Evolutionary conservation across 2,113 vertebrate species (phyloP).

Genomic region (Actenoides lindsayi): DNA sequence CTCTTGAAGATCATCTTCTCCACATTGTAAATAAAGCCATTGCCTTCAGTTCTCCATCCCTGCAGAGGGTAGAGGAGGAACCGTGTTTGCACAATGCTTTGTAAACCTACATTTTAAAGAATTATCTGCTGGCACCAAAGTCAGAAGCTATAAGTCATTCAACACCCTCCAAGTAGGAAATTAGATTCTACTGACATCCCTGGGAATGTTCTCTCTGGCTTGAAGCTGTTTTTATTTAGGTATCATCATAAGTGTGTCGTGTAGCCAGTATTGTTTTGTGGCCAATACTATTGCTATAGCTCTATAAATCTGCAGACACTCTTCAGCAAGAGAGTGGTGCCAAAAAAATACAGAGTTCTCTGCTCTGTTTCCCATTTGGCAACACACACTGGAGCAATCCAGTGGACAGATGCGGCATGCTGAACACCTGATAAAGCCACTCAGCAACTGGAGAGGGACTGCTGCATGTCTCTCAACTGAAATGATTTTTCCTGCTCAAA

Average conservation of each 20-base stretch:
- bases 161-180: conserved; percentile 16
- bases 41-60: not conserved
- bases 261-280: conserved; percentile 53
- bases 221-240: conserved; percentile 47
- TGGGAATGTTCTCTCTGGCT: conserved; percentile 36
- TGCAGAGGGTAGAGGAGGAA: not conserved
- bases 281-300: conserved; percentile 45
- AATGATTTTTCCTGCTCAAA: not conserved
- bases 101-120: not conserved
- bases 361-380: not conserved
- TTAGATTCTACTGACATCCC: not conserved
- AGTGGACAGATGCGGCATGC: not conserved
- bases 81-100: not conserved
- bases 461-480: not conserved
- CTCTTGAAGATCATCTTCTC: not conserved
- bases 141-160: conserved; percentile 21
- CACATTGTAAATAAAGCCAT: not conserved
- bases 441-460: not conserved
- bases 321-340: not conserved
- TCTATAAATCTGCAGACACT: conserved; percentile 58
- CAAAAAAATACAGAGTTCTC: conserved; percentile 11
- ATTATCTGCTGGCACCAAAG: not conserved
- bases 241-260: not conserved
- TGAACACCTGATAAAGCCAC: conserved; percentile 4
- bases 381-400: not conserved